Evolutionary conservation across 1,140 invertebrate genomes (phyloP), one percentile per base, ranked within the genome.

Genomic region (Heterodera carotae): DNA sequence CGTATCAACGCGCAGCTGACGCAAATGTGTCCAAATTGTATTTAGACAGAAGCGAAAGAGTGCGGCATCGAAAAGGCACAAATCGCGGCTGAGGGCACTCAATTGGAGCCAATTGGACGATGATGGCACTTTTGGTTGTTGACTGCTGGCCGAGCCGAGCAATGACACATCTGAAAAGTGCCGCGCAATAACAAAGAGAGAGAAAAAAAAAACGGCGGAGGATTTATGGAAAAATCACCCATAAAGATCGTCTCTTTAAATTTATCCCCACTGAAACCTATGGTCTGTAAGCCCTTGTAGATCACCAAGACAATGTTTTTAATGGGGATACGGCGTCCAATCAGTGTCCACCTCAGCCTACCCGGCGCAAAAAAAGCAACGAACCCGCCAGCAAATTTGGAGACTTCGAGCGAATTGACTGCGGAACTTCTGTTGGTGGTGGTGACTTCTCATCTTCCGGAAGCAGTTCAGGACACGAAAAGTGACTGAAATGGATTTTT

Each of bases 41-140:
- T 27, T 56, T 4, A 83, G 48, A 59, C 80, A 81, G 27, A 81
- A 68, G 48, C 76, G 31, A 43, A 79, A 79, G 25, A 81, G 74
- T 15, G 34, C 72, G 12, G 73, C 36, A 39, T 81, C 72, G n/a
- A 81, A 81, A 39, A 34, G 72, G 18, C 62, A 56, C 29, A 75
- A 34, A 69, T 75, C 78, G 48, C 77, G 64, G 31, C 15, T 36
- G n/a, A 80, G 64, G n/a, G 48, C 53, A 22, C 67, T 77, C 22
- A 80, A 36, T 60, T 60, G 66, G 3, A 75, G 80, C 80, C 78
- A 80, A 33, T 33, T 76, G n/a, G 71, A 15, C 77, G 22, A 34
- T 59, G 53, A 12, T 34, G 27, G 43, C 31, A 31, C 48, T 56
- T 56, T 56, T 22, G 15, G 48, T 56, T 56, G 48, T 15, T 22